A percentile compares a stretch with the other conserved stretches of the same genome.
Evolutionary conservation across 2,797 vertebrate species (phyloP).

Genomic region (Cuculus canorus): DNA sequence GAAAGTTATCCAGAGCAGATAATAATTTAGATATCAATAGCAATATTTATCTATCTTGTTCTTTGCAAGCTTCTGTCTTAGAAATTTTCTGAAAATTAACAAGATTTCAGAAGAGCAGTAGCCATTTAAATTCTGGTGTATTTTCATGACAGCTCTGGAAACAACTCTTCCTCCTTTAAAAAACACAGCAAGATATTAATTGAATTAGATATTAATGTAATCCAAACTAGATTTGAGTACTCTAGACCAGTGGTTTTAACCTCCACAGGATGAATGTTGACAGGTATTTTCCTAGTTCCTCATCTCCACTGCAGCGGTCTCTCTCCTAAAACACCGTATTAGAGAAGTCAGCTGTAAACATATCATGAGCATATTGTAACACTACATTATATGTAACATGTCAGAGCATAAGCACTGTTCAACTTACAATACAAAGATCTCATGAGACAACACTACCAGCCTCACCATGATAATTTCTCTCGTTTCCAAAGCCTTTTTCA

Average conservation of each 20-base stretch:
- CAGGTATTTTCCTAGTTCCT: neutral
- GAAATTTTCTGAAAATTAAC: neutral
- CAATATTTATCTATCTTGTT: neutral
- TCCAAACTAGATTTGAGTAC: neutral
- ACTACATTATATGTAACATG: neutral
- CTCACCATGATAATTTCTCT: neutral
- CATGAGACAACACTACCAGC: neutral
- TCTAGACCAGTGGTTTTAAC: neutral
- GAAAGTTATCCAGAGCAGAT: neutral
- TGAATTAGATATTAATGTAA: too few species aligned
- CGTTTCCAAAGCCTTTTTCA: neutral
- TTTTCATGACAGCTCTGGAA: neutral
- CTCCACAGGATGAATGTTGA: neutral
- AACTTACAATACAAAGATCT: neutral
- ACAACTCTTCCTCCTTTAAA: neutral
- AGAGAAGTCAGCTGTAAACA: neutral
- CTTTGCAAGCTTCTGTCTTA: neutral
- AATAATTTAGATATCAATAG: neutral
- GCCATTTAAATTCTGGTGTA: neutral
- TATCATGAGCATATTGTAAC: neutral
- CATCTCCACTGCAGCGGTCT: neutral
- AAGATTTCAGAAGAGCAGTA: neutral
- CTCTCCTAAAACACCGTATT: neutral
- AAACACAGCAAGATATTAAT: neutral
- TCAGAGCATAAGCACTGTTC: neutral